These are phyloP conservation scores for Galemys pyrenaicus DNA, from an alignment of 2,113 vertebrate genomes.

Conservation along the genomic window DNA sequence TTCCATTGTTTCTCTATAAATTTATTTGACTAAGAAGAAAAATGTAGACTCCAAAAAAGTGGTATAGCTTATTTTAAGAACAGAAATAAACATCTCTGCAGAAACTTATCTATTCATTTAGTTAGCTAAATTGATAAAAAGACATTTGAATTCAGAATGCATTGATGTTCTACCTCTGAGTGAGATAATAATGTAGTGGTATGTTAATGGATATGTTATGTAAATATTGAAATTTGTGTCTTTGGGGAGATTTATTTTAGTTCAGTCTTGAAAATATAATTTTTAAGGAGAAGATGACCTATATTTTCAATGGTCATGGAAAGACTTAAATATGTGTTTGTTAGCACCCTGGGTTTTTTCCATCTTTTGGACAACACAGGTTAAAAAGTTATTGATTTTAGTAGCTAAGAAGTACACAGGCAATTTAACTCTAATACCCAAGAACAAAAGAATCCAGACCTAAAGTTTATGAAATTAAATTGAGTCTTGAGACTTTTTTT, in stretches of 20 bases:
- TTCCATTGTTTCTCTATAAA: background rate
- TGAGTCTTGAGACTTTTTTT: background rate
- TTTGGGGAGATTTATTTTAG: background rate
- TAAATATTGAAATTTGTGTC: background rate
- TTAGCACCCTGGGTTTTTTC: background rate
- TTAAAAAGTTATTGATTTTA: conserved; percentile 37
- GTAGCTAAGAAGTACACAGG: background rate
- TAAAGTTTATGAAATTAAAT: background rate
- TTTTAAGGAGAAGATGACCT: background rate
- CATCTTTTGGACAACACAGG: background rate
- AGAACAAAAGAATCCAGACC: background rate
- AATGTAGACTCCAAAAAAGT: background rate
- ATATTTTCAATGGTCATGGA: background rate
- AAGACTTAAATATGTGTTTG: conserved; percentile 1
- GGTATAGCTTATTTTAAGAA: background rate
- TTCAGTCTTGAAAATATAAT: background rate
- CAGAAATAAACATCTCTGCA: background rate
- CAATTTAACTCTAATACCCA: background rate
- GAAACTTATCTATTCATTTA: background rate
- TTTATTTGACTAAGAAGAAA: background rate
- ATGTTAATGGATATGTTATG: background rate
- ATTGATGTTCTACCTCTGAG: background rate
- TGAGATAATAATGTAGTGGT: background rate
- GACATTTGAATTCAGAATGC: background rate
- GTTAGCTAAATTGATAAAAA: background rate